Base-by-base conservation (phyloP, 2,888 invertebrate genomes). In the Catocala nupta region DNA sequence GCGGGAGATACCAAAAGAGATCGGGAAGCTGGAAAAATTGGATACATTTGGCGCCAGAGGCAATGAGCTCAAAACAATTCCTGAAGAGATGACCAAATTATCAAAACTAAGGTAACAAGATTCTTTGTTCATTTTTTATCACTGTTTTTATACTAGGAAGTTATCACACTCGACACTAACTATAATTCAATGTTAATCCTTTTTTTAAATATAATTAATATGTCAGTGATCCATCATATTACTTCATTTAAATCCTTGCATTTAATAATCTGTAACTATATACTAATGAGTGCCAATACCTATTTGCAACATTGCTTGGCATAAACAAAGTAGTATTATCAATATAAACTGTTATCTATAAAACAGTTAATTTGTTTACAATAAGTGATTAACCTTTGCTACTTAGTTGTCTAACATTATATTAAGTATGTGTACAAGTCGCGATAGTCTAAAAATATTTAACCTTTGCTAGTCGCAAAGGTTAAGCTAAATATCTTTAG, bases 41-140 rank as follows among this genome's bases (percentile, higher is more conserved):
- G 95, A 96, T 73, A 96, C 96, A 5, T 95, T 96, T 77, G 96
- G 96, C 12, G 96, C 96, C 0, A 92, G 96, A 48, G 96, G 96
- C 50, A 96, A 96, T 90, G 90, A 93, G 69, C 88, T 96, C 2
- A 86, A 82, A 73, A 84, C 86, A 11, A 84, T 96, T 67, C 96
- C 96, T 5, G 92, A 94, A 53, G 94, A 94, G 61, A 91, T 96
- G 78, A 95, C 95, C 25, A 90, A 89, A 39, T 87, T 96, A 52
- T 68, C 85, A 5, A 95, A 95, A 75, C 82, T 96, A 64, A 95
- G 94, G 95, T 95, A 84, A 68, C 52, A 25, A 25, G 25, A 25
- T 25, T 25, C 25, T 3, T 25, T 25, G n/a, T 52, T 13, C 49
- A 12, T 34, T 50, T 4, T 33, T 50, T 58, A 6, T 39, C 10